These are phyloP conservation scores for Sciurus niger DNA, from an alignment of 2,113 vertebrate genomes.

Conservation along the genomic window DNA sequence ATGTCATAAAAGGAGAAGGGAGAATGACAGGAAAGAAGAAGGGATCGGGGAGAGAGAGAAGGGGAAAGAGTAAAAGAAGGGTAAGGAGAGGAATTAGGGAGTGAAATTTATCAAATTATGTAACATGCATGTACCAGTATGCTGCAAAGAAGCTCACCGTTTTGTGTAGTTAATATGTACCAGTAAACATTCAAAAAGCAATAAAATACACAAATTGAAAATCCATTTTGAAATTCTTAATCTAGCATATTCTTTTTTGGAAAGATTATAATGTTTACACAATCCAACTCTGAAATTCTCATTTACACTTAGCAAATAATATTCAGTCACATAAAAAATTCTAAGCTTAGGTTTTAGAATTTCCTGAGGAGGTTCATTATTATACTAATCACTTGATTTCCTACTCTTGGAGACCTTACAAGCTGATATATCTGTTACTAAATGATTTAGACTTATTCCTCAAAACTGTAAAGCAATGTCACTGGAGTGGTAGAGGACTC, in stretches of 20 bases:
- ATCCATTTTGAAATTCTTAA: slow-evolving; percentile 54
- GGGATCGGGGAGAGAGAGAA: not conserved
- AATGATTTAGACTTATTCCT: not conserved
- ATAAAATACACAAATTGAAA: not conserved
- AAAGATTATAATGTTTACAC: slow-evolving; percentile 37
- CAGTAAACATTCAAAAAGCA: not conserved
- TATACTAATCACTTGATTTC: slow-evolving; percentile 51
- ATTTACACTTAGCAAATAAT: slow-evolving; percentile 30
- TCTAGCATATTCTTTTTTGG: not conserved
- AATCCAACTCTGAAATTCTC: slow-evolving; percentile 4
- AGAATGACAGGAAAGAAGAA: not conserved
- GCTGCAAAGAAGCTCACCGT: not conserved
- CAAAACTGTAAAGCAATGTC: not conserved
- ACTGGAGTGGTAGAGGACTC: not conserved
- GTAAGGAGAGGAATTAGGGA: not conserved
- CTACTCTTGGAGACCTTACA: not conserved
- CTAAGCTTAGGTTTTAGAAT: not conserved
- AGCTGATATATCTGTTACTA: slow-evolving; percentile 24
- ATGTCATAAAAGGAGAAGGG: not conserved
- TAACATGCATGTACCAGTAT: not conserved
- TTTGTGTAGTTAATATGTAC: not conserved
- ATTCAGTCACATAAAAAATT: not conserved
- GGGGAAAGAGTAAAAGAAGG: no score
- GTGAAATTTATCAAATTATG: not conserved
- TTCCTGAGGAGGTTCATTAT: slow-evolving; percentile 18